Evolutionary conservation across 1,140 invertebrate species (phyloP).

Genomic region (Aphis gossypii): DNA sequence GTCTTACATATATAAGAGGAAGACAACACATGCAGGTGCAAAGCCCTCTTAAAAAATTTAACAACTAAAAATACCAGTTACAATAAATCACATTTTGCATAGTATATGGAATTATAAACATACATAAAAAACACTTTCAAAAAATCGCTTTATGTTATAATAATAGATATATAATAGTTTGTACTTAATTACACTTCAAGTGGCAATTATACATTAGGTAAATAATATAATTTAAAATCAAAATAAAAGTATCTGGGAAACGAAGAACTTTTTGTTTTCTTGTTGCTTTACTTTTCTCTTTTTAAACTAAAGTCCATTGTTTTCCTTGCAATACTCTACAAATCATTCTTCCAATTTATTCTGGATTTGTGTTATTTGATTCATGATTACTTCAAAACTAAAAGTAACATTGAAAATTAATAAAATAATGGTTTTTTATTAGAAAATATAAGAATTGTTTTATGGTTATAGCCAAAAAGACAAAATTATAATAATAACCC

Average conservation of each 20-base stretch:
- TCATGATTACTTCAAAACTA: not conserved
- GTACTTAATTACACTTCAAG: not conserved
- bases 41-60: no score
- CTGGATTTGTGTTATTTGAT: not conserved
- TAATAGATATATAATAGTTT: no score
- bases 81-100: not conserved
- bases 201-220: not conserved
- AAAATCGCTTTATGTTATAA: not conserved
- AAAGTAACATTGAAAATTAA: not conserved
- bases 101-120: not conserved
- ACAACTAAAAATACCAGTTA: no score
- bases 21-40: no score
- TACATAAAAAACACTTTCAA: not conserved
- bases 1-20: no score
- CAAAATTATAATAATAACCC: not conserved
- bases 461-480: no score
- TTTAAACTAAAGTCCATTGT: no score
- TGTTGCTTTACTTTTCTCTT: not conserved
- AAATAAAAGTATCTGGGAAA: not conserved
- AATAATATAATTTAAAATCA: not conserved
- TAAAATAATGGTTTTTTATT: not conserved
- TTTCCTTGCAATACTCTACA: no score
- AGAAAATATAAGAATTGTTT: not conserved
- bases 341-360: not conserved
- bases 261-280: not conserved